A percentile compares a stretch with the other conserved stretches of the same genome.
Evolutionary conservation across 2,888 invertebrate species (phyloP).

Genomic region (Alviniconcha strummeri): DNA sequence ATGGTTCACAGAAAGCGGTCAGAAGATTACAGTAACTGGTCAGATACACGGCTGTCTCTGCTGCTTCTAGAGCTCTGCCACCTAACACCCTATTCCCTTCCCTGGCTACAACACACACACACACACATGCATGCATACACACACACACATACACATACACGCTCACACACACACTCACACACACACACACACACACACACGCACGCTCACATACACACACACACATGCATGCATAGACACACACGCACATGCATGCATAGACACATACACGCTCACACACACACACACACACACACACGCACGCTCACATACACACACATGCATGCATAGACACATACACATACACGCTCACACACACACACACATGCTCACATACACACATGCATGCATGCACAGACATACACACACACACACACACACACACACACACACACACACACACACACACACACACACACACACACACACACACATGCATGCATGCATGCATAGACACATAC

Average conservation of each 20-base stretch:
- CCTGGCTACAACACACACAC: neutral
- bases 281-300: neutral
- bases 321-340: neutral
- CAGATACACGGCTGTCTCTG: no score
- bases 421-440: neutral
- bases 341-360: neutral
- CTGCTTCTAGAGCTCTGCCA: no score
- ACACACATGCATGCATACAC: neutral
- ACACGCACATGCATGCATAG: no score
- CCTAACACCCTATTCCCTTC: no score
- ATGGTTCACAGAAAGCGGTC: no score
- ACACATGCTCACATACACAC: no score
- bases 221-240: no score
- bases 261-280: constrained; percentile 4
- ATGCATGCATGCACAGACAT: no score
- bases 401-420: neutral
- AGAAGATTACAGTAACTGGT: no score
- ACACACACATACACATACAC: neutral
- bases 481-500: neutral
- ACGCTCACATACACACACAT: neutral
- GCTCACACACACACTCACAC: neutral
- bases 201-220: no score
- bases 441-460: neutral
- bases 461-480: no score
- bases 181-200: neutral